Conservation (phyloP, 1,140 invertebrate species). For the Cephus cinctus region DNA sequence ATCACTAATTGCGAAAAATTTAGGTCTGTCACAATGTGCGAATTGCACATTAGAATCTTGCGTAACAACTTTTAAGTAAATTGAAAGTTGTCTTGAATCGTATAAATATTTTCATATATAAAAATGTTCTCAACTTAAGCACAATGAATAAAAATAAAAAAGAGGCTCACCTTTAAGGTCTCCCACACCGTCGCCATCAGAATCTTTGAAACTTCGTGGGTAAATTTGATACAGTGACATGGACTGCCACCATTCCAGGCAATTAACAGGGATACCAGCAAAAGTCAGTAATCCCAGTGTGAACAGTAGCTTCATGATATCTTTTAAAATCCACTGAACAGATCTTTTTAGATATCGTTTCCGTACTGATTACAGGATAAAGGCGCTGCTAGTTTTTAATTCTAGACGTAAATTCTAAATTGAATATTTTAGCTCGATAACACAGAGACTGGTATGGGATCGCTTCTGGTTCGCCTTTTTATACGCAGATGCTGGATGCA, state of each 20-base stretch:
- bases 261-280: constrained; percentile 23
- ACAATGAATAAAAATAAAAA: constrained; percentile 3
- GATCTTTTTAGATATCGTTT: not conserved
- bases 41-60: too few species aligned
- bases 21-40: too few species aligned
- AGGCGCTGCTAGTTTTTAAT: not conserved
- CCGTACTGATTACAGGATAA: not conserved
- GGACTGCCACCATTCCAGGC: constrained; percentile 71
- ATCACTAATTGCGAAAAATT: too few species aligned
- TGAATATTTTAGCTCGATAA: too few species aligned
- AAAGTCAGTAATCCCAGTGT: constrained; percentile 17
- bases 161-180: constrained; percentile 65
- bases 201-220: constrained; percentile 73
- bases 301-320: constrained; percentile 21
- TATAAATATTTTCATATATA: not conserved
- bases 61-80: too few species aligned
- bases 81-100: not conserved
- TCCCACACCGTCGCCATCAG: constrained; percentile 71
- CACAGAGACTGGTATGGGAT: too few species aligned
- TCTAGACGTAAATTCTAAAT: constrained; percentile 29
- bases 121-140: not conserved
- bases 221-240: constrained; percentile 77
- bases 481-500: too few species aligned
- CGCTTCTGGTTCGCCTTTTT: too few species aligned
- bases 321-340: constrained; percentile 10